phyloP scores from a whole-genome alignment of 2,888 invertebrate genomes.

The Petrolisthes manimaculis region DNA sequence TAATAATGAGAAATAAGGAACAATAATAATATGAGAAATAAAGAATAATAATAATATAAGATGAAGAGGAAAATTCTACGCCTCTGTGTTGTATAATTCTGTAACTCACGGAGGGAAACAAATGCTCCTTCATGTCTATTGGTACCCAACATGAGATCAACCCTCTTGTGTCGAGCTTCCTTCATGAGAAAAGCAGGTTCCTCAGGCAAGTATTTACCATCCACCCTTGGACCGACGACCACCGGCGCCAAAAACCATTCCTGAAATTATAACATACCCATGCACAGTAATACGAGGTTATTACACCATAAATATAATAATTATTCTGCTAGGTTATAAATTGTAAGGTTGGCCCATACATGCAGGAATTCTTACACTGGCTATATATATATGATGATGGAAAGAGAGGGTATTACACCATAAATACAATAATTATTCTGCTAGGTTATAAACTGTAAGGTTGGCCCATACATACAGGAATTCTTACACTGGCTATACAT shows the following conservation, averaged over 20 bases:
- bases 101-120: slow-evolving; percentile 38
- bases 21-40: background rate
- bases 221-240: slow-evolving; percentile 42
- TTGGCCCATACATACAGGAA: background rate
- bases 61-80: background rate
- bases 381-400: no score
- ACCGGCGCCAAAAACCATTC: slow-evolving; percentile 30
- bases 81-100: no score
- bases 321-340: background rate
- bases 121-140: slow-evolving; percentile 45
- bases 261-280: slow-evolving; percentile 2
- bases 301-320: background rate
- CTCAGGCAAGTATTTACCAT: slow-evolving; percentile 30
- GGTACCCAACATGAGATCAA: slow-evolving; percentile 50
- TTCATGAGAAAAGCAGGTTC: slow-evolving; percentile 30
- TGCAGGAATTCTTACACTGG: background rate
- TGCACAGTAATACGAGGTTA: no score
- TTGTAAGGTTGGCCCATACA: background rate
- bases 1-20: background rate
- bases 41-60: background rate
- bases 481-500: background rate
- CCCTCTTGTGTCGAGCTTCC: slow-evolving; percentile 34
- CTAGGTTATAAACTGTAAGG: background rate
- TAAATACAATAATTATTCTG: background rate
- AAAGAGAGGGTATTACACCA: background rate